Conservation (phyloP, 2,888 invertebrate species). For the Platycnemis pennipes region DNA sequence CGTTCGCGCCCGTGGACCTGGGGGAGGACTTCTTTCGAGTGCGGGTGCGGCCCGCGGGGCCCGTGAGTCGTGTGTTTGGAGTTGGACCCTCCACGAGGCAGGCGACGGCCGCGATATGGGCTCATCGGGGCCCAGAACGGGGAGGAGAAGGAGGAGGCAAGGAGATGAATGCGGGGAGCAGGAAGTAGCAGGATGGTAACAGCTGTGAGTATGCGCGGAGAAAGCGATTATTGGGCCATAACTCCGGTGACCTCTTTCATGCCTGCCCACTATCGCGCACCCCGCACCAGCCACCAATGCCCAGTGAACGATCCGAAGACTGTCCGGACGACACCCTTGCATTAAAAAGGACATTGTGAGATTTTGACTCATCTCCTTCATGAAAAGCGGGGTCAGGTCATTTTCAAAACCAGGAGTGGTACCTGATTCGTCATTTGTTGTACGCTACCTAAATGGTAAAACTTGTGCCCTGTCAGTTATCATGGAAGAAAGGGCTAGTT, state of each 20-base stretch:
- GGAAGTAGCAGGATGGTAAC: conserved; percentile 43
- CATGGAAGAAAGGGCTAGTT: too few species aligned
- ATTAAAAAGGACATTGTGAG: not conserved
- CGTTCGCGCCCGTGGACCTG: not conserved
- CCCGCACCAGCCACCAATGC: not conserved
- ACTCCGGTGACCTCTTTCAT: not conserved
- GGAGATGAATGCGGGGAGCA: conserved; percentile 15
- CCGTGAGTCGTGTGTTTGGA: conserved; percentile 15
- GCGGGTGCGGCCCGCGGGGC: not conserved
- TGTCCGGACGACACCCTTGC: not conserved
- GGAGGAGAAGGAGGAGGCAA: conserved; percentile 16
- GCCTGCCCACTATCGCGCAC: not conserved
- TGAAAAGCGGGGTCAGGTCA: not conserved
- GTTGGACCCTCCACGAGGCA: conserved; percentile 34
- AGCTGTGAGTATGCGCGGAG: conserved; percentile 54
- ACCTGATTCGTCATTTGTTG: too few species aligned
- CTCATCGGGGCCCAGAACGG: conserved; percentile 26
- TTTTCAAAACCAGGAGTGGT: too few species aligned
- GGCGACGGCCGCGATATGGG: conserved; percentile 41
- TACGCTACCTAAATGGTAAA: too few species aligned
- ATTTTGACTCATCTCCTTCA: not conserved
- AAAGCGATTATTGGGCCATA: conserved; percentile 23
- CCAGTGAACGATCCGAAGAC: not conserved
- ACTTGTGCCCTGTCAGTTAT: too few species aligned
- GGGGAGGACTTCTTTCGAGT: not conserved